These are phyloP conservation scores for Rhamnusium bicolor DNA, from an alignment of 2,888 invertebrate species.

Conservation along the genomic window DNA sequence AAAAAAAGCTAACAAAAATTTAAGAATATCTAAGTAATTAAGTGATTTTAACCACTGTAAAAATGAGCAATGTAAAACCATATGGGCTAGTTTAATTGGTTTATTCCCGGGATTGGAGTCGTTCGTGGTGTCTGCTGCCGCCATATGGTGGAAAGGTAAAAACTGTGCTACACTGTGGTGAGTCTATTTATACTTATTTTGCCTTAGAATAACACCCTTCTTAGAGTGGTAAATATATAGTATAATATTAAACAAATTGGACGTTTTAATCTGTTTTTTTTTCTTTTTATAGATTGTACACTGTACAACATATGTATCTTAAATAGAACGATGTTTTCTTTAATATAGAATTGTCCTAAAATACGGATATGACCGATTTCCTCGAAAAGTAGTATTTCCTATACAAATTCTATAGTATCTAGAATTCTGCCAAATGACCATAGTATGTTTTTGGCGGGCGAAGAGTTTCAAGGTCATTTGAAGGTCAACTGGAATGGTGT, in stretches of 20 bases:
- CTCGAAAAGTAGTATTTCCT: no score
- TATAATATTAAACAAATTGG: conserved; percentile 1
- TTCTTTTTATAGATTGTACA: no score
- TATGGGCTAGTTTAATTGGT: conserved; percentile 69
- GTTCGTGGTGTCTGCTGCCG: conserved; percentile 70
- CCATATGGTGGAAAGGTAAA: conserved; percentile 68
- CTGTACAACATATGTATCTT: not conserved
- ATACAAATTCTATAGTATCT: no score
- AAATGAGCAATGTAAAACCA: conserved; percentile 63
- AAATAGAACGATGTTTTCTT: not conserved
- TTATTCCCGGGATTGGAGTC: conserved; percentile 68
- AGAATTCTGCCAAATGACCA: no score
- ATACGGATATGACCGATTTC: no score
- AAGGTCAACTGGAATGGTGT: no score
- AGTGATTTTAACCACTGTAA: no score
- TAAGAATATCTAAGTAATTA: no score
- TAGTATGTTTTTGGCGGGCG: no score
- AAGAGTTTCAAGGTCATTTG: no score
- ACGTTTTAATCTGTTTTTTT: not conserved
- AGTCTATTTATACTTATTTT: conserved; percentile 69
- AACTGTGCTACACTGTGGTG: conserved; percentile 71
- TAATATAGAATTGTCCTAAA: no score
- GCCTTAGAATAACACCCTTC: conserved; percentile 58
- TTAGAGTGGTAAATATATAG: conserved; percentile 35
- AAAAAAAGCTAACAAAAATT: no score